Conservation (phyloP, 2,113 vertebrate genomes). For the Dissostichus mawsoni region DNA sequence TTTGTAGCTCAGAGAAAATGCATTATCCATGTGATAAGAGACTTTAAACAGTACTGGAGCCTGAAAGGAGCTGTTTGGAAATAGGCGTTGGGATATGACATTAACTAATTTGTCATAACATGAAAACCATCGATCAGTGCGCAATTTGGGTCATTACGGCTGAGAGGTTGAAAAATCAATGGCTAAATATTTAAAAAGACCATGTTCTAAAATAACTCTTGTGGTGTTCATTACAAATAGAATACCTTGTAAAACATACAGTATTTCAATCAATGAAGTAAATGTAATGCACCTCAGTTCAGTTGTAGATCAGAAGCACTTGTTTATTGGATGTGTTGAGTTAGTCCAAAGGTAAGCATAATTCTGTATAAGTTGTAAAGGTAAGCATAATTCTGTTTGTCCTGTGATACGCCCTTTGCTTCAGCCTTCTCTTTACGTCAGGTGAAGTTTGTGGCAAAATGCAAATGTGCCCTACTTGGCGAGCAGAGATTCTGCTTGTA, state of each 20-base stretch:
- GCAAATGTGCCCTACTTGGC: conserved; percentile 57
- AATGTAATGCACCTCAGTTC: no score
- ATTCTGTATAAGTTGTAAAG: background rate
- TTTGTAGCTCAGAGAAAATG: no score
- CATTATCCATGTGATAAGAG: background rate
- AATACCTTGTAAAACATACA: no score
- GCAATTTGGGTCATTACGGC: conserved; percentile 15
- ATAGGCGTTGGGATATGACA: background rate
- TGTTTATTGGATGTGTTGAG: background rate
- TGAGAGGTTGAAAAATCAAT: background rate
- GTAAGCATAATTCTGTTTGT: background rate
- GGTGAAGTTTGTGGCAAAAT: conserved; percentile 47
- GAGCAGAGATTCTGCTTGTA: conserved; percentile 28
- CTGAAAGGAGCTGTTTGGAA: background rate
- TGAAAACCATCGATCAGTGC: conserved; percentile 16
- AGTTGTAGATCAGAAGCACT: no score
- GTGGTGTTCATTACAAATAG: background rate
- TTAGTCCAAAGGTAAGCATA: background rate
- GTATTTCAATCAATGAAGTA: no score
- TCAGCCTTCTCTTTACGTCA: background rate
- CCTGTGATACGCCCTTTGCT: background rate
- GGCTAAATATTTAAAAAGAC: background rate
- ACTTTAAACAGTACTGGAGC: background rate
- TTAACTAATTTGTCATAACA: conserved; percentile 5
- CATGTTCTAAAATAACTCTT: background rate